phyloP scores from a whole-genome alignment of 2,113 vertebrate species.

The Lucifuga dentata region DNA sequence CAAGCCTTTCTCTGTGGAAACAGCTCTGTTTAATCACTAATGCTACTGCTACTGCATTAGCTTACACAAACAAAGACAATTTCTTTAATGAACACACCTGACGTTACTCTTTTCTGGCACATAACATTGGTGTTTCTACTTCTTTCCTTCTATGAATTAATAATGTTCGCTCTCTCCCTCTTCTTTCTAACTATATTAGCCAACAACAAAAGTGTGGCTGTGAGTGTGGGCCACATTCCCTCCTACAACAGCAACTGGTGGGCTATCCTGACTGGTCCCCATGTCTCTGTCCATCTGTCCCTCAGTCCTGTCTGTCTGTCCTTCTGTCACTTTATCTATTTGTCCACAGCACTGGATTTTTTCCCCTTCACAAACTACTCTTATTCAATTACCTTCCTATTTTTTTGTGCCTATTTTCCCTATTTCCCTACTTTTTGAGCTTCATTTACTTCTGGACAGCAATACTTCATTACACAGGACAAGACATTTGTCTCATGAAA shows the following conservation, averaged over 20 bases:
- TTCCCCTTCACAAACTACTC: neutral
- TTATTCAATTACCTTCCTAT: too few species aligned
- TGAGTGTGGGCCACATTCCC: slow-evolving; percentile 79
- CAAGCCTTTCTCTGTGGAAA: too few species aligned
- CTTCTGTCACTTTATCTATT: slow-evolving; percentile 69
- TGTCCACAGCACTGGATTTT: slow-evolving; percentile 64
- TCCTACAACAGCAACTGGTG: slow-evolving; percentile 86
- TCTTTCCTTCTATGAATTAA: slow-evolving; percentile 44
- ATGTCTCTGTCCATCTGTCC: slow-evolving; percentile 72
- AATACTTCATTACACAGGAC: too few species aligned
- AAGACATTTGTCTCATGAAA: too few species aligned
- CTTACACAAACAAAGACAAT: too few species aligned
- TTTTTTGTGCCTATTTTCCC: too few species aligned
- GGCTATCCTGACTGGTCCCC: slow-evolving; percentile 79
- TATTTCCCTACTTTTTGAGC: too few species aligned
- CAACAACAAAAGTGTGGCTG: slow-evolving; percentile 79
- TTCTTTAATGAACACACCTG: too few species aligned
- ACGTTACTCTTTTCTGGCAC: too few species aligned
- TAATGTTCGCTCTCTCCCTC: slow-evolving; percentile 80
- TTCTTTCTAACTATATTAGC: slow-evolving; percentile 75
- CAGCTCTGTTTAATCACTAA: too few species aligned
- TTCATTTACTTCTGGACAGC: too few species aligned
- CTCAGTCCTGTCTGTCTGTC: slow-evolving; percentile 51
- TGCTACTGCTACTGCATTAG: too few species aligned
- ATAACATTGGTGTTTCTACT: slow-evolving; percentile 57